phyloP scores from a whole-genome alignment of 2,888 invertebrate species.

The Stenodema calcarata region DNA sequence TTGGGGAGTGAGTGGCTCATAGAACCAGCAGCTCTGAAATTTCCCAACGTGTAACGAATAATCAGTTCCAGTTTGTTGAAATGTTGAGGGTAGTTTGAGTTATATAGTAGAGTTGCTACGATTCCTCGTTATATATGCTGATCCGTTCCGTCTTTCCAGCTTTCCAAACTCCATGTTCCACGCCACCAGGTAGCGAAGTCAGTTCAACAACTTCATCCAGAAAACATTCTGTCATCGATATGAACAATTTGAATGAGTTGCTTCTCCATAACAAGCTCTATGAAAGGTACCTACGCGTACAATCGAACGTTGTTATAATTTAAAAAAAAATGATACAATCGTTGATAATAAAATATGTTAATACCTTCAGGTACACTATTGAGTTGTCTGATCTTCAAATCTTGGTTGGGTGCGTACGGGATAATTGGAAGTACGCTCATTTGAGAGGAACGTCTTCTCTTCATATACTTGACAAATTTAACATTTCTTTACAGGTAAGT shows the following conservation, averaged over 20 bases:
- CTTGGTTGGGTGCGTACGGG: slow-evolving; percentile 84
- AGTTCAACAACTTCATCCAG: slow-evolving; percentile 62
- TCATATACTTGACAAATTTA: slow-evolving; percentile 84
- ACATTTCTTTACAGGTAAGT: slow-evolving; percentile 68
- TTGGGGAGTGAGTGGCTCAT: no score
- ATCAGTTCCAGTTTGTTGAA: no score
- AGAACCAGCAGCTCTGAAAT: no score
- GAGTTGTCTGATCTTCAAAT: slow-evolving; percentile 86
- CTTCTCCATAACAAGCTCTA: slow-evolving; percentile 74
- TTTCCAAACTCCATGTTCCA: slow-evolving; percentile 86
- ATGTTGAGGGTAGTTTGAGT: no score
- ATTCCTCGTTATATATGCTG: no score
- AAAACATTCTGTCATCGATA: slow-evolving; percentile 59
- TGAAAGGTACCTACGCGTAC: slow-evolving; percentile 69
- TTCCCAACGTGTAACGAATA: no score
- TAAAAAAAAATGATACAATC: background rate
- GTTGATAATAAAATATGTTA: background rate
- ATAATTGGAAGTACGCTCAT: slow-evolving; percentile 89
- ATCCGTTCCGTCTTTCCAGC: no score
- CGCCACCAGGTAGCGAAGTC: slow-evolving; percentile 81
- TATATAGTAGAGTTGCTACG: no score
- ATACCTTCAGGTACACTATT: slow-evolving; percentile 64
- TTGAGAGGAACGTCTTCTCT: slow-evolving; percentile 82
- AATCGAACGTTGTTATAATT: background rate
- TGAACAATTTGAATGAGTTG: slow-evolving; percentile 66